These are phyloP conservation scores for Porites evermanni DNA, from an alignment of 92 coral and sea anemone genomes.

Conservation along the genomic window DNA sequence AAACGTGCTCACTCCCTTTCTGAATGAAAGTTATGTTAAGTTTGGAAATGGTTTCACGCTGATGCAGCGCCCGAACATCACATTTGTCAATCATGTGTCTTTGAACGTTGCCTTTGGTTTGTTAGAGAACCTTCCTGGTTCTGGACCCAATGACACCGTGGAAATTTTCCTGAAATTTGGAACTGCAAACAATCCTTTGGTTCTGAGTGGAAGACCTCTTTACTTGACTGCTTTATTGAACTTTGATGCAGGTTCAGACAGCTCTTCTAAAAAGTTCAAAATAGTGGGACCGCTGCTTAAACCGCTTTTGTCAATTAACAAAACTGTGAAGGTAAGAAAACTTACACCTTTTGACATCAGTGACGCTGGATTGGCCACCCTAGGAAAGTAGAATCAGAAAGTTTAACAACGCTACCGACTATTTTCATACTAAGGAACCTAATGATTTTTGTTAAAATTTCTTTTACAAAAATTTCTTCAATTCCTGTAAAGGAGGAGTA, in stretches of 20 bases:
- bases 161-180: conserved; percentile 64
- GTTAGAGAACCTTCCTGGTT: conserved; percentile 77
- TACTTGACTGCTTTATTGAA: conserved; percentile 45
- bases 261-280: conserved; percentile 52
- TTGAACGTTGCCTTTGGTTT: conserved; percentile 71
- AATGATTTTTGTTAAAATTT: no score
- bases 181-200: conserved; percentile 76
- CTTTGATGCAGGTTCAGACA: conserved; percentile 66
- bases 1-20: conserved; percentile 59
- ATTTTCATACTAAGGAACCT: no score
- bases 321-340: conserved; percentile 73
- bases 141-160: conserved; percentile 64
- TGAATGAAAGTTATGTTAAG: conserved; percentile 52
- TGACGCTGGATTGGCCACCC: no score
- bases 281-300: conserved; percentile 83
- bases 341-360: background rate
- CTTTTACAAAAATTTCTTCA: no score
- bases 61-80: conserved; percentile 49
- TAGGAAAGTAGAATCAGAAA: no score
- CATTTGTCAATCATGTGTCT: conserved; percentile 49
- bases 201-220: conserved; percentile 83
- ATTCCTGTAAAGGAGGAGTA: no score
- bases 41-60: conserved; percentile 59
- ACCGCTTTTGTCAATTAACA: conserved; percentile 78
- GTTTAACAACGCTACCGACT: no score